Base-by-base conservation (phyloP, 92 coral and sea anemone species). In the Epizoanthus rinbou region DNA sequence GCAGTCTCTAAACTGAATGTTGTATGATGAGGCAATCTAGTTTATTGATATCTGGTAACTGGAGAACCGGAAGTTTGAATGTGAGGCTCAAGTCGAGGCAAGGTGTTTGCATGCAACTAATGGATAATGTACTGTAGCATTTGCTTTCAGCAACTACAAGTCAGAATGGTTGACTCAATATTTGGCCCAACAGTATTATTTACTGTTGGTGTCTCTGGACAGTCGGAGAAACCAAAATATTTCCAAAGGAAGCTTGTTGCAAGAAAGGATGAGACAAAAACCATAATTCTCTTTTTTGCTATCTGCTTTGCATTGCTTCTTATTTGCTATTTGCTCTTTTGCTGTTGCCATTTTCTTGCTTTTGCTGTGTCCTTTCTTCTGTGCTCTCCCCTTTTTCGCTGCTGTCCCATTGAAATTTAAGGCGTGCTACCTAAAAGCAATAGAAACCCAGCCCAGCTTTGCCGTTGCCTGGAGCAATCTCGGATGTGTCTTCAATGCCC, bases 361-460 rank as follows among this genome's bases (percentile, higher is more conserved):
- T 84, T 87, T 88, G 85, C 87, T 81, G 85, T 82, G 87, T 87
- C 97, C 87, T 87, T 81, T 88, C 59, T 85, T 90, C 91, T 87
- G 80, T 86, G 90, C 91, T 88, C 80, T 90, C 91, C 94, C 92
- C 93, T 84, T 73, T 86, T 91, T 90, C 88, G 97, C 93, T 87
- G 97, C 94, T 92, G 83, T 76, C 84, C 90, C 85, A 82, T 90
- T 81, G 87, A 75, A 85, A 84, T 88, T 75, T 88, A 92, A 97
- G 99, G 98, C 99, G 87, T 97, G 99, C 93, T 97, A 97, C 97
- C 92, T 97, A 82, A 97, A 97, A 94, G 98, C 99, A 85, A 97
- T 97, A 56, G 99, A 97, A 93, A 97, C 99, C 41, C 99, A 97
- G 89, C 99, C 99, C 87, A 97, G 94, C 85, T 97, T 97, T 92